These are phyloP conservation scores for Conger conger DNA, from an alignment of 2,113 vertebrate species.

Conservation along the genomic window DNA sequence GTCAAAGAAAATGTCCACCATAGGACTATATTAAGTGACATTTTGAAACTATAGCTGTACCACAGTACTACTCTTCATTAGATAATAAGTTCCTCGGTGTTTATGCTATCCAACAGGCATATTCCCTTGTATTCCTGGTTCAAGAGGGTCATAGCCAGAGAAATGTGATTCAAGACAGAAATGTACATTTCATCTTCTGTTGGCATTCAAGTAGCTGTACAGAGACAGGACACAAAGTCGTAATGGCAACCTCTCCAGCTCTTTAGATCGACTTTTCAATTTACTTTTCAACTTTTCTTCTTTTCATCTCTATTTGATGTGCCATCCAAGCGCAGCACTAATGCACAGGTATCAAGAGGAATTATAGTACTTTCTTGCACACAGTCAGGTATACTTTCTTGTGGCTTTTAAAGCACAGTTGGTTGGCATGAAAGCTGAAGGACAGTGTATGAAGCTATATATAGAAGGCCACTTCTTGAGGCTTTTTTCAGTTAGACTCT, in stretches of 20 bases:
- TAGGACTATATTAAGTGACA: neutral
- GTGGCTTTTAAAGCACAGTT: conserved; percentile 65
- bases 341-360: conserved; percentile 63
- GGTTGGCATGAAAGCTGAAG: conserved; percentile 58
- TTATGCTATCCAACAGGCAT: neutral
- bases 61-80: neutral
- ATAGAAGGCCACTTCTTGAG: conserved; percentile 57
- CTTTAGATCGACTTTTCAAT: neutral
- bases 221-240: neutral
- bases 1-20: neutral
- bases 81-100: neutral
- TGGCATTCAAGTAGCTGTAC: neutral
- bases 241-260: neutral
- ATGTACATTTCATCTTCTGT: neutral
- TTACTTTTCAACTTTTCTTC: conserved; percentile 34
- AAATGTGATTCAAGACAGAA: neutral
- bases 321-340: conserved; percentile 51
- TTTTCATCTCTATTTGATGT: conserved; percentile 65
- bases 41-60: neutral
- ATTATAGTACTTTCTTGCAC: conserved; percentile 64
- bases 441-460: conserved; percentile 63
- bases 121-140: neutral
- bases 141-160: neutral
- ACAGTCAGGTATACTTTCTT: conserved; percentile 68
- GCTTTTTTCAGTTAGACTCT: conserved; percentile 39